Conservation (phyloP, 2,888 invertebrate genomes). For the Villa cingulata region DNA sequence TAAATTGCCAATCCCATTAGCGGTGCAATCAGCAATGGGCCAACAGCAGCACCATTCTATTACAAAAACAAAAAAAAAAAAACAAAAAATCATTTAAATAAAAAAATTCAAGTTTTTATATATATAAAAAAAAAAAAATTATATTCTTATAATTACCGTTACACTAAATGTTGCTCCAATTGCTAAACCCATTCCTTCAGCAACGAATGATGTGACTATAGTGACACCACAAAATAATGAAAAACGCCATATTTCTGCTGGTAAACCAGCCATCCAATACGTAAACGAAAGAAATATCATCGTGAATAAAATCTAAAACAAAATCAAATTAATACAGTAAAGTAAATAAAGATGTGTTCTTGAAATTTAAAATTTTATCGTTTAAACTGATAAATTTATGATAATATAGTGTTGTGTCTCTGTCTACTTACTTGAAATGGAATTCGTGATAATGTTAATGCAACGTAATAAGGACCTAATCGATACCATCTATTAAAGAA, state of each 20-base stretch:
- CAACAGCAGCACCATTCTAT: constrained; percentile 55
- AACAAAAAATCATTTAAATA: neutral
- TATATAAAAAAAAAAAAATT: neutral
- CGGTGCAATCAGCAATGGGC: constrained; percentile 50
- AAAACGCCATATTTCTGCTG: constrained; percentile 50
- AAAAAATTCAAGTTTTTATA: neutral
- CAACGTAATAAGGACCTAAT: constrained; percentile 49
- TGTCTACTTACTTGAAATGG: constrained; percentile 40
- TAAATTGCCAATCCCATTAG: constrained; percentile 53
- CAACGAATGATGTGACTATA: constrained; percentile 54
- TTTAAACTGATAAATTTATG: neutral
- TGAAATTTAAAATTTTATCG: neutral
- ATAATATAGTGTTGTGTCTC: too few relatives aligned
- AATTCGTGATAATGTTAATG: constrained; percentile 46
- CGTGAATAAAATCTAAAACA: constrained; percentile 41
- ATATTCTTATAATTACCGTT: constrained; percentile 40
- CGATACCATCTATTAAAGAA: constrained; percentile 58
- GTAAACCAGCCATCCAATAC: constrained; percentile 56
- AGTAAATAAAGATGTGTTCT: neutral
- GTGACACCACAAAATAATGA: constrained; percentile 51
- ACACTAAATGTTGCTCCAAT: constrained; percentile 58
- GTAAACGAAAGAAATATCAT: constrained; percentile 45
- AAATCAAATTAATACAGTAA: neutral
- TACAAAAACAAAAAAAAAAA: constrained; percentile 17
- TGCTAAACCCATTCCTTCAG: constrained; percentile 65